phyloP scores from a whole-genome alignment of 1,140 invertebrate species.

The Polyergus mexicanus region DNA sequence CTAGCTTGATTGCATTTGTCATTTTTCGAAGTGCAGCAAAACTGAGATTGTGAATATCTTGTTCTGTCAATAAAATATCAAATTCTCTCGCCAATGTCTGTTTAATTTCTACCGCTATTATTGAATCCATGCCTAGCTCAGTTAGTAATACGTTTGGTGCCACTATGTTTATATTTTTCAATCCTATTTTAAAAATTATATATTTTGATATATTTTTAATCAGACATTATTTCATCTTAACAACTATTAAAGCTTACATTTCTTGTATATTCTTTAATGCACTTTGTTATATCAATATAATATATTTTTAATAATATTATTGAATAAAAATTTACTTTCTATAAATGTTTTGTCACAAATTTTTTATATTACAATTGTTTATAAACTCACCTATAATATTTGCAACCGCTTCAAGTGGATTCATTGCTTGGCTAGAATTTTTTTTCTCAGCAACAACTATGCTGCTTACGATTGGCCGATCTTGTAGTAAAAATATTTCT shows the following conservation, averaged over 20 bases:
- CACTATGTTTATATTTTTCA: conserved; percentile 87
- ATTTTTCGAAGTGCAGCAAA: conserved; percentile 87
- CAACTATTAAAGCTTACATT: no score
- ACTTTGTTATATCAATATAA: no score
- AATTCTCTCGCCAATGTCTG: conserved; percentile 92
- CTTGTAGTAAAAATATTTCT: conserved; percentile 88
- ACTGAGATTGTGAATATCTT: conserved; percentile 89
- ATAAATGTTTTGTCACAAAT: no score
- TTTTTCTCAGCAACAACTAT: conserved; percentile 52
- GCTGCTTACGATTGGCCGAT: conserved; percentile 75
- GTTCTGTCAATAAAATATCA: conserved; percentile 90
- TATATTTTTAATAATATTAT: no score
- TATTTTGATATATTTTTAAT: neutral
- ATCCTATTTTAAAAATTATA: conserved; percentile 70
- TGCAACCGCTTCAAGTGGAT: conserved; percentile 81
- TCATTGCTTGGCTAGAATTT: conserved; percentile 69
- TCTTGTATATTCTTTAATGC: no score
- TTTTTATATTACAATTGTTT: no score
- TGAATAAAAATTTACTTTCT: no score
- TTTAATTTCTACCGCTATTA: conserved; percentile 94
- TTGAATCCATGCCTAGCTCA: conserved; percentile 93
- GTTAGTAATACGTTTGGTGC: conserved; percentile 89
- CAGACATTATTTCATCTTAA: neutral
- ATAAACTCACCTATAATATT: neutral
- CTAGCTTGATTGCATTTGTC: conserved; percentile 68